Percentiles rank a stretch among this genome's conserved stretches.
Conservation (phyloP, 2,113 vertebrate species). For the Spea bombifrons region DNA sequence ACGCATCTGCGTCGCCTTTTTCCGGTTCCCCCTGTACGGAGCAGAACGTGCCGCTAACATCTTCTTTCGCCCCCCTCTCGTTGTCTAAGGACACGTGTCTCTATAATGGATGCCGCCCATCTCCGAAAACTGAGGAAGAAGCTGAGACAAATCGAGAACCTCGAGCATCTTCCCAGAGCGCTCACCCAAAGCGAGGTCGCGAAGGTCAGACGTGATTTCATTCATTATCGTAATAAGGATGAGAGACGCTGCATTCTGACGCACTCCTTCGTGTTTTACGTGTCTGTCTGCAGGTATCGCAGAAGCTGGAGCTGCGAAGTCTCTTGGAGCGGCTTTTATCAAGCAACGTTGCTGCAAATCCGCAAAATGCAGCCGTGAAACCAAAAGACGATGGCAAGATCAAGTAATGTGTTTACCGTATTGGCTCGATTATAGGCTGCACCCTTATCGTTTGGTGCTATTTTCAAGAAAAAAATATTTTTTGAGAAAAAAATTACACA, state of each 20-base stretch:
- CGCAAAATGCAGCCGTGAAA: not conserved
- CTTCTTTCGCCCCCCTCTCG: too few species aligned
- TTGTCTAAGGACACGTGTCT: not conserved
- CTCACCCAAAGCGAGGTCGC: slow-evolving; percentile 67
- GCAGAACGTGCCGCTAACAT: too few species aligned
- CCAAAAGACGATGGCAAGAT: not conserved
- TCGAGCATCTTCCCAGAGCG: slow-evolving; percentile 69
- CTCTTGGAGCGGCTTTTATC: slow-evolving; percentile 64
- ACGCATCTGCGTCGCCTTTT: too few species aligned
- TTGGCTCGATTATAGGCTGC: too few species aligned
- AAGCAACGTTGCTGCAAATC: slow-evolving; percentile 42
- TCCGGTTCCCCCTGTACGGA: too few species aligned
- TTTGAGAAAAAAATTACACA: too few species aligned
- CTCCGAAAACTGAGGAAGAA: slow-evolving; percentile 18
- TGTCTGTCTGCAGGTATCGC: slow-evolving; percentile 66
- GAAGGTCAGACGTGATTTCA: slow-evolving; percentile 60
- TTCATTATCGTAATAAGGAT: not conserved
- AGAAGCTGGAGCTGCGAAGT: slow-evolving; percentile 71
- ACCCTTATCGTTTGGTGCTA: too few species aligned
- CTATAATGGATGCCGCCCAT: not conserved
- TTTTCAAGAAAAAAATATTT: too few species aligned
- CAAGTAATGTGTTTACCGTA: too few species aligned
- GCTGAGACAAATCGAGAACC: slow-evolving; percentile 69
- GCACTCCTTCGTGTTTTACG: not conserved
- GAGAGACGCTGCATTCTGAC: too few species aligned